These are phyloP conservation scores for Parazoanthus atlanticus DNA, from an alignment of 92 coral and sea anemone genomes.

Conservation along the genomic window DNA sequence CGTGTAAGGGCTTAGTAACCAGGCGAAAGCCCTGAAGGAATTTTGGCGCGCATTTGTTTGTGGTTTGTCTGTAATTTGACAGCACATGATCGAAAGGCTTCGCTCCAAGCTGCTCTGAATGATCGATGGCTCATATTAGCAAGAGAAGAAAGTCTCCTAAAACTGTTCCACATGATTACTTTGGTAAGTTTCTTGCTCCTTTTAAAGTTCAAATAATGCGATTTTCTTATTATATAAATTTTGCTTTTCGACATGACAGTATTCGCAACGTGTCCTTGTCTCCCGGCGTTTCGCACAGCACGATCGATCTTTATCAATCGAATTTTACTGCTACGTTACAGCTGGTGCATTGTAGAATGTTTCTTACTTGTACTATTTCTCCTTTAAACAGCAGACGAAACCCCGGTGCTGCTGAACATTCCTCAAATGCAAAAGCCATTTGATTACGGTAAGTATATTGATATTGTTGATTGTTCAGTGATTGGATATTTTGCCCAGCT, in stretches of 20 bases:
- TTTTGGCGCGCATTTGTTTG: slow-evolving; percentile 14
- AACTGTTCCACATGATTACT: slow-evolving; percentile 1
- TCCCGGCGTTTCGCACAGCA: not conserved
- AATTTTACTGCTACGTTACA: not conserved
- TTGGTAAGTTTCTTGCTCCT: not conserved
- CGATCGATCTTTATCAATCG: not conserved
- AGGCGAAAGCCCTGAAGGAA: not conserved
- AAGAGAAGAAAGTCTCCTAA: slow-evolving; percentile 31
- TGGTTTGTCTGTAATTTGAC: not conserved
- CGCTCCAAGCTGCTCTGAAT: not conserved
- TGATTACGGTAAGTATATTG: slow-evolving; percentile 49
- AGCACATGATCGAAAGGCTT: not conserved
- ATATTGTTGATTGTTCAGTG: too few species aligned
- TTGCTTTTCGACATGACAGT: not conserved
- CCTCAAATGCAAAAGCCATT: slow-evolving; percentile 72
- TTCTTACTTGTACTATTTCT: not conserved
- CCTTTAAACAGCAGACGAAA: slow-evolving; percentile 37
- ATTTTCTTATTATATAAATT: not conserved
- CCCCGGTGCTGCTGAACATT: slow-evolving; percentile 52
- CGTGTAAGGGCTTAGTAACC: not conserved
- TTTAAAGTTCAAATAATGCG: not conserved
- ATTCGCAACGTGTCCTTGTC: not conserved
- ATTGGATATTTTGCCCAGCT: too few species aligned
- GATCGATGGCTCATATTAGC: slow-evolving; percentile 10
- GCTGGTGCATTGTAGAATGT: not conserved